Evolutionary conservation across 2,113 vertebrate species (phyloP).

Genomic region (Scortum barcoo): DNA sequence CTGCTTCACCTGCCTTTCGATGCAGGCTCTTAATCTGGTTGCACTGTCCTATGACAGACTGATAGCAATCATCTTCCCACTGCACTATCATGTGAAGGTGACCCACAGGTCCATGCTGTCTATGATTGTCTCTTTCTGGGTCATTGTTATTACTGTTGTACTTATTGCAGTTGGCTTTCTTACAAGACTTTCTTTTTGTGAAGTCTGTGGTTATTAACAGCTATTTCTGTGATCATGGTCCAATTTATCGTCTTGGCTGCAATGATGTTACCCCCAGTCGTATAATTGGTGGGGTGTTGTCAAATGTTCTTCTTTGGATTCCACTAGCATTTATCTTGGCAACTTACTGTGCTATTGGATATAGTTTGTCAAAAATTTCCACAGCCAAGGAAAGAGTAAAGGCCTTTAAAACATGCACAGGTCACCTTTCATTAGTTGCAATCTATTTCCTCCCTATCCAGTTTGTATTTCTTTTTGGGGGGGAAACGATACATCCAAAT

Average conservation of each 20-base stretch:
- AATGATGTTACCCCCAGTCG: constrained; percentile 64
- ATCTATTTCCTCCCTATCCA: constrained; percentile 60
- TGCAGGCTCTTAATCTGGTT: constrained; percentile 80
- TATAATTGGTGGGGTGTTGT: constrained; percentile 31
- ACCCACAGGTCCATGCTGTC: constrained; percentile 68
- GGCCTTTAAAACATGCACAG: constrained; percentile 63
- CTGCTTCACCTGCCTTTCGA: constrained; percentile 66
- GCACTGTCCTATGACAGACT: constrained; percentile 79
- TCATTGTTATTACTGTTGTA: constrained; percentile 17
- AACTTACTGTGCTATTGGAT: constrained; percentile 59
- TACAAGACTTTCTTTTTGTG: constrained; percentile 78
- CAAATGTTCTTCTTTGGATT: constrained; percentile 59
- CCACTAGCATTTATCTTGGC: constrained; percentile 63
- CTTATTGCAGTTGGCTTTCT: constrained; percentile 45
- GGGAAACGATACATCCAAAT: constrained; percentile 53
- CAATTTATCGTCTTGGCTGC: constrained; percentile 71
- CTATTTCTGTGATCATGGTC: constrained; percentile 79
- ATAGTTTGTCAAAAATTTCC: constrained; percentile 55
- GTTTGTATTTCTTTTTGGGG: constrained; percentile 27
- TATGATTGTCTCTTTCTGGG: constrained; percentile 63
- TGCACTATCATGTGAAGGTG: constrained; percentile 66
- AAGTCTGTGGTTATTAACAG: constrained; percentile 73
- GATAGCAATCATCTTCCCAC: constrained; percentile 79
- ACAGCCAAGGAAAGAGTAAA: constrained; percentile 42
- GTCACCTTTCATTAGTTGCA: constrained; percentile 61